These are phyloP conservation scores for Drosophila lowei DNA, from an alignment of 1,140 invertebrate species.

Conservation along the genomic window DNA sequence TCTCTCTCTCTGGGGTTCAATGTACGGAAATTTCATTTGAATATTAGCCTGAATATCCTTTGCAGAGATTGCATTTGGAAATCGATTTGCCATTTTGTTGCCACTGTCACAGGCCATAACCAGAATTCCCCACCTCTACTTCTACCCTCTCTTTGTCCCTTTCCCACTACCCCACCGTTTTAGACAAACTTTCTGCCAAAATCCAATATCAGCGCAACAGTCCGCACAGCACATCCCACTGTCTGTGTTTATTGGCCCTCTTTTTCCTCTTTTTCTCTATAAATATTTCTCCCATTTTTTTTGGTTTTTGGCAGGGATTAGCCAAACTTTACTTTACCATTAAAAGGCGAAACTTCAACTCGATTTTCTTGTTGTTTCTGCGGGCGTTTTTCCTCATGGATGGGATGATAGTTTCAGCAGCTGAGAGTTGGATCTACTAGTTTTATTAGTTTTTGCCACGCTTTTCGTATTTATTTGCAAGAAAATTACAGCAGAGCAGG, in stretches of 20 bases:
- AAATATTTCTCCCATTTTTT: constrained; percentile 8
- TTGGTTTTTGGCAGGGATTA: constrained; percentile 48
- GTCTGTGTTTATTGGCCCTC: constrained; percentile 49
- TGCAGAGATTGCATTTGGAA: constrained; percentile 50
- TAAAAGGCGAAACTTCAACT: constrained; percentile 57
- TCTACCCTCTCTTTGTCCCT: neutral
- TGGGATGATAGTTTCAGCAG: constrained; percentile 38
- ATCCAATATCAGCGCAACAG: constrained; percentile 58
- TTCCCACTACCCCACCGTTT: constrained; percentile 13
- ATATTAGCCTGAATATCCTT: constrained; percentile 48
- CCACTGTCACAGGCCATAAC: constrained; percentile 46
- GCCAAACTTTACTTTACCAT: constrained; percentile 57
- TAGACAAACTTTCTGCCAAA: constrained; percentile 45
- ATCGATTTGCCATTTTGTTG: constrained; percentile 65
- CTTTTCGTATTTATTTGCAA: constrained; percentile 46
- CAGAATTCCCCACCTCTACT: constrained; percentile 3
- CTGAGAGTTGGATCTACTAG: constrained; percentile 39
- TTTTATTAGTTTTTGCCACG: constrained; percentile 62
- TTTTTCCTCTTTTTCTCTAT: constrained; percentile 10
- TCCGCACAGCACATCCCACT: constrained; percentile 23
- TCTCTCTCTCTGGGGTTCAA: constrained; percentile 49
- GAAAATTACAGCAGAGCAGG: constrained; percentile 10
- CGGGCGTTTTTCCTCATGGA: constrained; percentile 14
- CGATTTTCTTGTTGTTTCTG: constrained; percentile 46
- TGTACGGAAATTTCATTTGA: constrained; percentile 61